Percentiles rank a stretch among this genome's conserved stretches.
These are phyloP conservation scores for Poeciliopsis occidentalis DNA, from an alignment of 2,113 vertebrate species.

Conservation along the genomic window DNA sequence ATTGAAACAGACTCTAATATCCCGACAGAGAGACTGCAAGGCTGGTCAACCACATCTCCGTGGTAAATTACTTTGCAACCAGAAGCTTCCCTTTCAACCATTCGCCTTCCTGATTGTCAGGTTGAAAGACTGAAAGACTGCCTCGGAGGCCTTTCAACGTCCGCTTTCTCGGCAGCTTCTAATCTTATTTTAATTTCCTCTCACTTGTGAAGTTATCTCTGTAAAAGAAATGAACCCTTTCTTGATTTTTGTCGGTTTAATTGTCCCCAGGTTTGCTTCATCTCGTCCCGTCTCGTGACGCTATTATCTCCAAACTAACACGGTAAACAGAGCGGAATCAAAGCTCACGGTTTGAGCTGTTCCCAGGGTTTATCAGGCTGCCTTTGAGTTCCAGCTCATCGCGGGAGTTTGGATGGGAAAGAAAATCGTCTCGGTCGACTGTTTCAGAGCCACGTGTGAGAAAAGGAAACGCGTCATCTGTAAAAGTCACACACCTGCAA, in stretches of 20 bases:
- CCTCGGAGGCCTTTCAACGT: background rate
- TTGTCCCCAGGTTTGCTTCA: background rate
- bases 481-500: constrained; percentile 13
- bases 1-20: background rate
- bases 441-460: constrained; percentile 25
- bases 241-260: constrained; percentile 2
- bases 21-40: background rate
- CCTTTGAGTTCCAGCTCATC: constrained; percentile 41
- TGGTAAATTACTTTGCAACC: background rate
- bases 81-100: background rate
- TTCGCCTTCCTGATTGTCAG: background rate
- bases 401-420: constrained; percentile 25
- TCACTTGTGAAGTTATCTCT: background rate
- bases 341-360: constrained; percentile 11
- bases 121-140: background rate
- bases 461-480: constrained; percentile 1
- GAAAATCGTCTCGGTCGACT: constrained; percentile 22
- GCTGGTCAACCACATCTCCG: background rate
- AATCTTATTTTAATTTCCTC: background rate
- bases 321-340: background rate
- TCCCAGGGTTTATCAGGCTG: constrained; percentile 22
- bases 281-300: background rate
- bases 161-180: background rate
- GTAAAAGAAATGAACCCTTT: background rate
- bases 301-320: constrained; percentile 6